Percentiles rank a stretch among this genome's conserved stretches.
Evolutionary conservation across 2,797 vertebrate species (phyloP).

Genomic region (Nothura maculosa): DNA sequence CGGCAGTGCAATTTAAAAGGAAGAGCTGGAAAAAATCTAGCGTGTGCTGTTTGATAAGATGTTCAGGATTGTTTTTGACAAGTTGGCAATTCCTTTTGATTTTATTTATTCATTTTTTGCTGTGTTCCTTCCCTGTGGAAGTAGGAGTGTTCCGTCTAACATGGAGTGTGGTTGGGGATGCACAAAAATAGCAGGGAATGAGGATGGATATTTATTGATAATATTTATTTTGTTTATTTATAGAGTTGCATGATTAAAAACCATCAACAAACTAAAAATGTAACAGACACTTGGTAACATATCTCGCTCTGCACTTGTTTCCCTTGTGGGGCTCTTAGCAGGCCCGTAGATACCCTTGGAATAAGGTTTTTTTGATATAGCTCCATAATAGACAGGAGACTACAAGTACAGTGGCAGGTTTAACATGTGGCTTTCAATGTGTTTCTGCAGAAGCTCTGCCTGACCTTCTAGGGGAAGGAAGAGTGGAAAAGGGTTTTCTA

Average conservation of each 20-base stretch:
- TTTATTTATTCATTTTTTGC: neutral
- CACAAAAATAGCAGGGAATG: neutral
- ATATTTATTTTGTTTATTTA: neutral
- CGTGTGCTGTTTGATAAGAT: rapidly evolving
- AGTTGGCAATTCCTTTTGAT: neutral
- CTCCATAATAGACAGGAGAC: neutral
- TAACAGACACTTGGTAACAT: neutral
- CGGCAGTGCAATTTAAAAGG: neutral
- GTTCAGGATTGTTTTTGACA: neutral
- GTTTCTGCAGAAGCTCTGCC: neutral
- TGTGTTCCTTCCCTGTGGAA: neutral
- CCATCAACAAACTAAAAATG: neutral
- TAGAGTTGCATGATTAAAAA: neutral
- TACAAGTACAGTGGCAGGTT: rapidly evolving
- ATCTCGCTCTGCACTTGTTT: neutral
- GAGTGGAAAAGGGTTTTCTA: neutral
- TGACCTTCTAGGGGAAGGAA: neutral
- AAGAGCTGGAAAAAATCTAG: neutral
- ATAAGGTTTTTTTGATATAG: neutral
- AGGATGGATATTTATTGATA: too few relatives aligned
- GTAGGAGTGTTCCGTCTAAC: neutral
- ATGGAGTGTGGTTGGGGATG: rapidly evolving
- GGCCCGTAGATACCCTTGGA: neutral
- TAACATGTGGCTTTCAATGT: neutral
- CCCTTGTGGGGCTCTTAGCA: neutral